Conservation (phyloP, 2,797 vertebrate genomes). For the Anisognathus igniventris region DNA sequence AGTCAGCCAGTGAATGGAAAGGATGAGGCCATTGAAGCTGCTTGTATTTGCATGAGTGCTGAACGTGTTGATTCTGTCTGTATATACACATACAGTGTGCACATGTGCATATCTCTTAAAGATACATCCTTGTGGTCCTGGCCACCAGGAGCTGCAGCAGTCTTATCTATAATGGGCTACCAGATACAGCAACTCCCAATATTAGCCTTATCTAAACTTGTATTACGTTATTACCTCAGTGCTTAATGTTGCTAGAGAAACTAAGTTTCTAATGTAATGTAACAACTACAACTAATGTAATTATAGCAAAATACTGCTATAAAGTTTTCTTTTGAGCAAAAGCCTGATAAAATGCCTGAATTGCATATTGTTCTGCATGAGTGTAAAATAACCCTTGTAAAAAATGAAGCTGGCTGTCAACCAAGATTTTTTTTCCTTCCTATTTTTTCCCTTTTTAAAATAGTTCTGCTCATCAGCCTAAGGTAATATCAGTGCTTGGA, state of each 20-base stretch:
- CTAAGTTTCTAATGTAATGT: neutral
- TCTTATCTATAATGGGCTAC: neutral
- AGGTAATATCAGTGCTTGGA: neutral
- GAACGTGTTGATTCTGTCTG: neutral
- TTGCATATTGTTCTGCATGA: conserved; percentile 25
- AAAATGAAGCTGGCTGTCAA: neutral
- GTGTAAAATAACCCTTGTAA: conserved; percentile 30
- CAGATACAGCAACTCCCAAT: neutral
- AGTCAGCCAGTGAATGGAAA: neutral
- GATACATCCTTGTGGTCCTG: neutral
- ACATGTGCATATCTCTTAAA: neutral
- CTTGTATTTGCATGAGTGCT: accelerated
- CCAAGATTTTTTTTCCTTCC: neutral
- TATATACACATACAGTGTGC: accelerated
- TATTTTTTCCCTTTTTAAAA: neutral
- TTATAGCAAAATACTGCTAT: neutral
- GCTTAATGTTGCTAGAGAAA: neutral
- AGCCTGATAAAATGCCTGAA: conserved; percentile 10
- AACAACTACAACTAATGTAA: neutral
- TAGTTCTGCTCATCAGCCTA: neutral
- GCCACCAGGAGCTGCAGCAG: neutral
- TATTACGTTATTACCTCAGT: neutral
- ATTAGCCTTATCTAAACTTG: neutral
- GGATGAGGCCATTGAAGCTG: neutral
- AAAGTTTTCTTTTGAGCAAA: conserved; percentile 29